Conservation (phyloP, 1,140 invertebrate genomes). For the Lucilia sericata region DNA sequence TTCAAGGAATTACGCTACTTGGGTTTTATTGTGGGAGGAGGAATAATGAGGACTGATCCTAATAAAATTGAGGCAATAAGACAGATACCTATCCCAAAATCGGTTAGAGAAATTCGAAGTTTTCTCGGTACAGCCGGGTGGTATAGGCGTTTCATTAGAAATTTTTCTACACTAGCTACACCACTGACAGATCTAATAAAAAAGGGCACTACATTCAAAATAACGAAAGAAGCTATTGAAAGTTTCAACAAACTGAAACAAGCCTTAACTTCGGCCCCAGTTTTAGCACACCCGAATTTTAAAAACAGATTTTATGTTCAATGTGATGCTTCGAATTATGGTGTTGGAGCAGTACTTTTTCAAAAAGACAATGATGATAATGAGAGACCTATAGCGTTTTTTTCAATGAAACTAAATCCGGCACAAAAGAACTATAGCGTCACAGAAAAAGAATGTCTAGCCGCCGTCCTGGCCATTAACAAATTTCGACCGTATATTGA, state of each 20-base stretch:
- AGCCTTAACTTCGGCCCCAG: conserved; percentile 56
- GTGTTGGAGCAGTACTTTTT: conserved; percentile 59
- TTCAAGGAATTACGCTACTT: conserved; percentile 51
- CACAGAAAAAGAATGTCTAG: conserved; percentile 45
- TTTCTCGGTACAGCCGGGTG: conserved; percentile 57
- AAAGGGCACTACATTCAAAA: conserved; percentile 40
- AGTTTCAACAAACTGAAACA: conserved; percentile 59
- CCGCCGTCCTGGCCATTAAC: conserved; percentile 32
- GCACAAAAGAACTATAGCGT: conserved; percentile 47
- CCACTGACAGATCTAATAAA: conserved; percentile 53
- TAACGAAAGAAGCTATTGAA: conserved; percentile 53
- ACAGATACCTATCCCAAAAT: conserved; percentile 26
- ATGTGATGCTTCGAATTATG: conserved; percentile 62
- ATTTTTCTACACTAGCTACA: conserved; percentile 56
- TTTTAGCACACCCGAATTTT: conserved; percentile 61
- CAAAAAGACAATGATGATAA: conserved; percentile 54
- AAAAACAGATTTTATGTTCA: conserved; percentile 57
- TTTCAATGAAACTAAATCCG: conserved; percentile 55
- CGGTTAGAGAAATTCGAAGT: conserved; percentile 59
- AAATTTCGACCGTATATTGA: conserved; percentile 44
- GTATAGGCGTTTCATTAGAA: conserved; percentile 61
- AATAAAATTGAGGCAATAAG: conserved; percentile 38
- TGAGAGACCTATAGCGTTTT: conserved; percentile 60
- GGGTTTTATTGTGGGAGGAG: conserved; percentile 34
- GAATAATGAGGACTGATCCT: conserved; percentile 52